These are phyloP conservation scores for Crotalus helleri DNA, from an alignment of 2,113 vertebrate species.

Conservation along the genomic window DNA sequence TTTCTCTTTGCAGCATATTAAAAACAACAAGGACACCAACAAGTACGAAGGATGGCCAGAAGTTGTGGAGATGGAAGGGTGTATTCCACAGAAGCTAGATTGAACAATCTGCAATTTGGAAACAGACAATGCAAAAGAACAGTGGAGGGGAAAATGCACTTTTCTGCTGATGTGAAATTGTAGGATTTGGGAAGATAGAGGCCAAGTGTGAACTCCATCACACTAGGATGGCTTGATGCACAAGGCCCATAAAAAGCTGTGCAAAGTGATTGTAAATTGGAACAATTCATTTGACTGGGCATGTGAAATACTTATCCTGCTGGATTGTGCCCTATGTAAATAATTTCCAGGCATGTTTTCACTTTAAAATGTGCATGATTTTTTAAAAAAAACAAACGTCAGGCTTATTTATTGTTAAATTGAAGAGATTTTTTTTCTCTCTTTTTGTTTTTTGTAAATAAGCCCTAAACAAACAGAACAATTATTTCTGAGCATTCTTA, in stretches of 20 bases:
- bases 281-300: slow-evolving; percentile 1
- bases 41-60: slow-evolving; percentile 99
- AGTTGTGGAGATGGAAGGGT: slow-evolving; percentile 97
- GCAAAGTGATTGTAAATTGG: background rate
- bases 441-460: slow-evolving; percentile 70
- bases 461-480: slow-evolving; percentile 43
- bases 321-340: slow-evolving; percentile 48
- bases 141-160: slow-evolving; percentile 48
- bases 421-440: slow-evolving; percentile 42
- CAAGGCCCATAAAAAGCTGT: slow-evolving; percentile 1
- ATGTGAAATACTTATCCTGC: background rate
- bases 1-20: slow-evolving; percentile 83
- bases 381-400: slow-evolving; percentile 42
- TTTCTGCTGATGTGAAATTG: slow-evolving; percentile 49
- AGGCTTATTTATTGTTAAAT: slow-evolving; percentile 79
- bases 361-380: slow-evolving; percentile 72
- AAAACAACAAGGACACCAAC: slow-evolving; percentile 92
- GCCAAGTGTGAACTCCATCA: slow-evolving; percentile 31
- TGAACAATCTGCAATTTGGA: slow-evolving; percentile 50
- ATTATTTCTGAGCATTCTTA: slow-evolving; percentile 57
- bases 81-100: slow-evolving; percentile 85
- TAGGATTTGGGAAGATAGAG: slow-evolving; percentile 51
- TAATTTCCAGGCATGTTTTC: slow-evolving; percentile 69
- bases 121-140: slow-evolving; percentile 16
- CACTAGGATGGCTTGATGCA: background rate